Conservation (phyloP, 2,888 invertebrate genomes). For the Arrhopalites spinosus region DNA sequence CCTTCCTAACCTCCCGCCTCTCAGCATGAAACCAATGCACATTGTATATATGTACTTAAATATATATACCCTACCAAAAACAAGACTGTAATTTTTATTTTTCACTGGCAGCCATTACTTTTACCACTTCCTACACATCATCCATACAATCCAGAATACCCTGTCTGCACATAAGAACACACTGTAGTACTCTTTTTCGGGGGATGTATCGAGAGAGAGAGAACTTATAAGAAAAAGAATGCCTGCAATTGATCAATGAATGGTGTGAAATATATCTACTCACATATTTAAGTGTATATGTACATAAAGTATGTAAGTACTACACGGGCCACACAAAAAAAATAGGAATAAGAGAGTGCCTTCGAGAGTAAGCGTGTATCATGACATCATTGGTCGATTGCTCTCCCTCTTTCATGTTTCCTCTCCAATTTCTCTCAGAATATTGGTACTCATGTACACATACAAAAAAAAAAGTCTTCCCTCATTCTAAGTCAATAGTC, state of each 20-base stretch:
- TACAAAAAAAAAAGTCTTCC: background rate
- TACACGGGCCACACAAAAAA: too few relatives aligned
- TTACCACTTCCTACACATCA: background rate
- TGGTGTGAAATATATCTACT: too few relatives aligned
- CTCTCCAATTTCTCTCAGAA: background rate
- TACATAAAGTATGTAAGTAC: too few relatives aligned
- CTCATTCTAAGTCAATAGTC: conserved; percentile 1
- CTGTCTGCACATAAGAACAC: too few relatives aligned
- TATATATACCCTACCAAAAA: background rate
- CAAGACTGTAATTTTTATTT: too few relatives aligned
- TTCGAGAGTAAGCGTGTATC: background rate
- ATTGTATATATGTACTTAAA: background rate
- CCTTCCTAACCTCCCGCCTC: conserved; percentile 18
- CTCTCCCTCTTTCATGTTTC: background rate
- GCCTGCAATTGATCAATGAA: too few relatives aligned
- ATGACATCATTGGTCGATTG: background rate
- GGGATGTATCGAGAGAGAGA: too few relatives aligned
- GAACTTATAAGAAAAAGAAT: too few relatives aligned
- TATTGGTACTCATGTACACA: background rate
- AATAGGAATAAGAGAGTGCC: too few relatives aligned
- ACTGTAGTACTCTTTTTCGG: too few relatives aligned
- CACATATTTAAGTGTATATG: too few relatives aligned
- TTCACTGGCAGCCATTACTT: background rate
- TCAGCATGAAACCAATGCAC: conserved; percentile 8
- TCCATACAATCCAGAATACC: background rate